Conservation (phyloP, 2,113 vertebrate species). For the Halichoeres trimaculatus region DNA sequence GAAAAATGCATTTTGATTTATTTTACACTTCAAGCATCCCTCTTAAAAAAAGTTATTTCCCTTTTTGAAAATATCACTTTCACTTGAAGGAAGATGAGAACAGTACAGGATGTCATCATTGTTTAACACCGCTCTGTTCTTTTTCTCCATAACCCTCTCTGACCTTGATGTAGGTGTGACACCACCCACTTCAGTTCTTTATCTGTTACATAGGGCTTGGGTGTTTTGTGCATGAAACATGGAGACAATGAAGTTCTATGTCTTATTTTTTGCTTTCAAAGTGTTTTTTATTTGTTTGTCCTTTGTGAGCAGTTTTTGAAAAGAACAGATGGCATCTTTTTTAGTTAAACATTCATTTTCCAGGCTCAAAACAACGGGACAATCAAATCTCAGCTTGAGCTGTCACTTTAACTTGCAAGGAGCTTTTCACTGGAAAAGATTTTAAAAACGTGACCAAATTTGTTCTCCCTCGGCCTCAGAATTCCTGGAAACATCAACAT, state of each 20-base stretch:
- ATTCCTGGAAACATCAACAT: conserved; percentile 10
- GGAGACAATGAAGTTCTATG: not conserved
- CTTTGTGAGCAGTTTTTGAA: not conserved
- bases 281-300: not conserved
- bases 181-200: conserved; percentile 1
- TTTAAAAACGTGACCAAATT: not conserved
- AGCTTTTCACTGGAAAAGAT: not conserved
- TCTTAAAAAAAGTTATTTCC: conserved; percentile 21
- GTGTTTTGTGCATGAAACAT: not conserved
- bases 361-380: not conserved
- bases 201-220: not conserved
- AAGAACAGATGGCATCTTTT: not conserved
- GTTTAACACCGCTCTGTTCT: not conserved
- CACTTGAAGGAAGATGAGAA: conserved; percentile 2
- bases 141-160: not conserved
- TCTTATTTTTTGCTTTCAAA: not conserved
- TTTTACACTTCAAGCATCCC: conserved; percentile 1
- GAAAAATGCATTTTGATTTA: not conserved
- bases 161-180: conserved; percentile 20
- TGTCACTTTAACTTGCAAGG: not conserved
- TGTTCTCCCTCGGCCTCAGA: not conserved
- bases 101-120: not conserved
- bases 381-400: not conserved
- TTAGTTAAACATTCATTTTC: not conserved
- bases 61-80: conserved; percentile 20